Conservation (phyloP, 2,113 vertebrate species). For the Leptobrachium leishanense region DNA sequence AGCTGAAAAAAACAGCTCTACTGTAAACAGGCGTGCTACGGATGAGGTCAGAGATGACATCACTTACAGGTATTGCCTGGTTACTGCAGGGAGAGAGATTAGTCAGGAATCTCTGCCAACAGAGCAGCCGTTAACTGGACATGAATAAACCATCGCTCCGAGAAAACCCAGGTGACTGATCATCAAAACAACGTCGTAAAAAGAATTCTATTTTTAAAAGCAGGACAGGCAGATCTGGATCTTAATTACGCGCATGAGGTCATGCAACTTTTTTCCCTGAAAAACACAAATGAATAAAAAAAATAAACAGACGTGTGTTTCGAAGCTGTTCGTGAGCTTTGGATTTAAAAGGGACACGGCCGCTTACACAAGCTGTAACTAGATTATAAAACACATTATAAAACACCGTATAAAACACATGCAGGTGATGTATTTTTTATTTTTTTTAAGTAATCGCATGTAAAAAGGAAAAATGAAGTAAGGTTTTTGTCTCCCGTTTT, state of each 20-base stretch:
- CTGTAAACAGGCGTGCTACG: not conserved
- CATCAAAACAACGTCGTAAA: not conserved
- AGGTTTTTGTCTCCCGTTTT: too few species aligned
- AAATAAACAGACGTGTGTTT: too few species aligned
- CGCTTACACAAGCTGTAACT: too few species aligned
- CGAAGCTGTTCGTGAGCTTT: too few species aligned
- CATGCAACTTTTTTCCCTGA: too few species aligned
- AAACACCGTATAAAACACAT: too few species aligned
- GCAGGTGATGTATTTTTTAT: too few species aligned
- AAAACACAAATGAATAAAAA: too few species aligned
- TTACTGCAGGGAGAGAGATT: not conserved
- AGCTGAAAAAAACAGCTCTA: not conserved
- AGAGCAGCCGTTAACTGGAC: not conserved
- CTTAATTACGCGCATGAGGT: not conserved
- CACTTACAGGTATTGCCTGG: not conserved
- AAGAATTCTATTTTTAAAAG: not conserved
- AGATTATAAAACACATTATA: too few species aligned
- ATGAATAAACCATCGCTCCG: not conserved
- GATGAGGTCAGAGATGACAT: constrained; percentile 14
- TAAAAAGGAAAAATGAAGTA: too few species aligned
- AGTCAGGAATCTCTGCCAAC: not conserved
- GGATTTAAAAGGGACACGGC: too few species aligned
- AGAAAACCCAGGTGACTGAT: not conserved
- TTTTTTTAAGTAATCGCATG: too few species aligned
- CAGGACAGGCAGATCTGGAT: not conserved